These are phyloP conservation scores for Alexandromys fortis DNA, from an alignment of 2,113 vertebrate genomes.

Conservation along the genomic window DNA sequence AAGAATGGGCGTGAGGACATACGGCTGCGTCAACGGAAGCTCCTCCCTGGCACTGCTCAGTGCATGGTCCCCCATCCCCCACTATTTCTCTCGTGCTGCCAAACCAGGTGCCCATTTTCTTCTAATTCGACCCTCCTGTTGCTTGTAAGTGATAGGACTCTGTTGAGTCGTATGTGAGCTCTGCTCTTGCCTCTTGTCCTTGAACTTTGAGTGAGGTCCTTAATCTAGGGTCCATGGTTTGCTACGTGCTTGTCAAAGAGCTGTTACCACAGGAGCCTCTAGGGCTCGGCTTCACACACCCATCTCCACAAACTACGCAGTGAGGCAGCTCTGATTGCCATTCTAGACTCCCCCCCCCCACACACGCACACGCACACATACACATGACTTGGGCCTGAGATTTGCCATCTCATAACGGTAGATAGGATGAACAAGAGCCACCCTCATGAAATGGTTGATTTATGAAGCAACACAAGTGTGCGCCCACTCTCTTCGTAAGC, in stretches of 20 bases:
- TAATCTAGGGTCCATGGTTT: not conserved
- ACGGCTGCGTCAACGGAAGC: accelerated
- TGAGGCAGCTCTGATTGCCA: not conserved
- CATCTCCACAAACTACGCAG: not conserved
- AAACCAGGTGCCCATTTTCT: accelerated
- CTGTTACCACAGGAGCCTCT: accelerated
- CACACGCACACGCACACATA: not conserved
- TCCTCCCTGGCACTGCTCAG: accelerated
- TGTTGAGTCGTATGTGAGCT: not conserved
- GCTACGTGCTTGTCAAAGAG: not conserved
- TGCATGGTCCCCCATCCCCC: accelerated
- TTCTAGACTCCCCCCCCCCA: not conserved
- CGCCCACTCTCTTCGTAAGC: not conserved
- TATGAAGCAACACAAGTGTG: not conserved
- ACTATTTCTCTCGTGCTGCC: accelerated
- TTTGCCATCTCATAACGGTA: not conserved
- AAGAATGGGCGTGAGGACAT: accelerated
- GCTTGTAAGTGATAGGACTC: not conserved
- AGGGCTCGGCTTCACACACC: not conserved
- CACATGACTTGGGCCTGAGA: not conserved
- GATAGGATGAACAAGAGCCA: too few species aligned
- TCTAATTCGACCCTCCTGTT: accelerated
- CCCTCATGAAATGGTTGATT: not conserved
- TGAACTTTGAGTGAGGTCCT: not conserved
- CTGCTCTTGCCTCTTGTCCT: not conserved